Evolutionary conservation across 2,797 vertebrate species (phyloP).

Genomic region (Rhyacichthys aspro): DNA sequence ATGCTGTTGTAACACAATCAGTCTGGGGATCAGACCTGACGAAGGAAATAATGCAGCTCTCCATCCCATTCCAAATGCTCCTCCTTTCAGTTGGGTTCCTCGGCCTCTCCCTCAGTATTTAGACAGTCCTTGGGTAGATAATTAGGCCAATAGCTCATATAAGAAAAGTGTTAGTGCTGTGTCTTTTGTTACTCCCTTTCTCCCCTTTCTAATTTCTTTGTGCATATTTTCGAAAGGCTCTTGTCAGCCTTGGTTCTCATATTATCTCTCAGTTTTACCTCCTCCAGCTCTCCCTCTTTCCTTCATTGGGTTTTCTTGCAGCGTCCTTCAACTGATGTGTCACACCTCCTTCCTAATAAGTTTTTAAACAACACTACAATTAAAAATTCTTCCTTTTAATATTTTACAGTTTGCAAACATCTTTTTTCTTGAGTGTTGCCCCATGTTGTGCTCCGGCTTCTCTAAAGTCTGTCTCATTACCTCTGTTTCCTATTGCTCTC

Average conservation of each 20-base stretch:
- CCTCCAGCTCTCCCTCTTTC: slow-evolving; percentile 17
- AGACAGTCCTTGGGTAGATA: slow-evolving; percentile 52
- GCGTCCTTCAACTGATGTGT: slow-evolving; percentile 10
- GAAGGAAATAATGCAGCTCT: slow-evolving; percentile 27
- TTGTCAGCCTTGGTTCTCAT: slow-evolving; percentile 33
- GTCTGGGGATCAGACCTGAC: slow-evolving; percentile 58
- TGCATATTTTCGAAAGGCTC: slow-evolving; percentile 47
- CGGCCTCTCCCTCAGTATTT: slow-evolving; percentile 33
- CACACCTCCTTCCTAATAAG: slow-evolving; percentile 15
- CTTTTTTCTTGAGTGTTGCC: slow-evolving; percentile 2
- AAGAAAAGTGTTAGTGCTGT: slow-evolving; percentile 50
- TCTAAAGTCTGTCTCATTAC: slow-evolving; percentile 41
- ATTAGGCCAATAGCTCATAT: slow-evolving; percentile 60
- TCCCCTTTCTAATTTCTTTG: slow-evolving; percentile 54
- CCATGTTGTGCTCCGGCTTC: slow-evolving; percentile 10
- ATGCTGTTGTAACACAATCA: slow-evolving; percentile 57
- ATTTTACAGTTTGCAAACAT: slow-evolving; percentile 36
- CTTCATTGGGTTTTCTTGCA: slow-evolving; percentile 15
- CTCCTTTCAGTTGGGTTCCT: slow-evolving; percentile 23
- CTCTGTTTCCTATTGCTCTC: slow-evolving; percentile 26
- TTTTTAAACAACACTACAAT: slow-evolving; percentile 22
- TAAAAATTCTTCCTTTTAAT: slow-evolving; percentile 13
- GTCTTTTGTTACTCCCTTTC: slow-evolving; percentile 49
- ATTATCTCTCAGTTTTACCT: slow-evolving; percentile 25
- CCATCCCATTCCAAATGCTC: slow-evolving; percentile 24